Conservation (phyloP, 2,888 invertebrate species). For the Caradrina kadenii region DNA sequence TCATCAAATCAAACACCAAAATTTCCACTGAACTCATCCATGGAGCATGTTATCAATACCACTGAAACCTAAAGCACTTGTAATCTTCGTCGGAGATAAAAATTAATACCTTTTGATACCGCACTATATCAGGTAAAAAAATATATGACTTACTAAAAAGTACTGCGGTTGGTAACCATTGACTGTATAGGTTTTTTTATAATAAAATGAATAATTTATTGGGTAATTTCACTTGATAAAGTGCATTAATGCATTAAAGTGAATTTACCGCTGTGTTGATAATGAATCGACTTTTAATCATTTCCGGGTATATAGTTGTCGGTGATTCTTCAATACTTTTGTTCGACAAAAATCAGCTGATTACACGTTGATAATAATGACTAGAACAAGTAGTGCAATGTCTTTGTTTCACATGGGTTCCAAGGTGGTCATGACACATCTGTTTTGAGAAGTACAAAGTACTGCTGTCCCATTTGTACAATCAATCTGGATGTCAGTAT, state of each 20-base stretch:
- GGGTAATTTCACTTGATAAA: conserved; percentile 9
- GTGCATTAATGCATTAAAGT: conserved; percentile 4
- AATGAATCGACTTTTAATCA: not conserved
- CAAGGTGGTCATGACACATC: too few species aligned
- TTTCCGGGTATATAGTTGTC: not conserved
- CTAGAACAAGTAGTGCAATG: too few species aligned
- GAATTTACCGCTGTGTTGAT: not conserved
- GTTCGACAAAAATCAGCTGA: not conserved
- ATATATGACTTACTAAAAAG: conserved; percentile 30
- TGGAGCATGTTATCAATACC: conserved; percentile 45
- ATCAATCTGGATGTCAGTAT: too few species aligned
- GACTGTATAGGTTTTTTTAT: conserved; percentile 20
- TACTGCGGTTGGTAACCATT: conserved; percentile 19
- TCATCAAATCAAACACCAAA: conserved; percentile 39
- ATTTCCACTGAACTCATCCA: conserved; percentile 49
- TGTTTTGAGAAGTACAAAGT: too few species aligned
- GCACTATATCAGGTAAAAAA: conserved; percentile 10
- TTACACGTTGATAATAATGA: not conserved
- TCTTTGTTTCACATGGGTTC: too few species aligned
- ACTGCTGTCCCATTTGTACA: too few species aligned
- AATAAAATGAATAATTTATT: conserved; percentile 42
- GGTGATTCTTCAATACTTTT: not conserved
- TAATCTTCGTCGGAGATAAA: conserved; percentile 65
- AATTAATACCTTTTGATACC: conserved; percentile 63
- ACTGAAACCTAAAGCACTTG: conserved; percentile 60